A percentile compares a stretch with the other conserved stretches of the same genome.
Conservation (phyloP, 2,113 vertebrate genomes). For the Zosterops hypoxanthus region DNA sequence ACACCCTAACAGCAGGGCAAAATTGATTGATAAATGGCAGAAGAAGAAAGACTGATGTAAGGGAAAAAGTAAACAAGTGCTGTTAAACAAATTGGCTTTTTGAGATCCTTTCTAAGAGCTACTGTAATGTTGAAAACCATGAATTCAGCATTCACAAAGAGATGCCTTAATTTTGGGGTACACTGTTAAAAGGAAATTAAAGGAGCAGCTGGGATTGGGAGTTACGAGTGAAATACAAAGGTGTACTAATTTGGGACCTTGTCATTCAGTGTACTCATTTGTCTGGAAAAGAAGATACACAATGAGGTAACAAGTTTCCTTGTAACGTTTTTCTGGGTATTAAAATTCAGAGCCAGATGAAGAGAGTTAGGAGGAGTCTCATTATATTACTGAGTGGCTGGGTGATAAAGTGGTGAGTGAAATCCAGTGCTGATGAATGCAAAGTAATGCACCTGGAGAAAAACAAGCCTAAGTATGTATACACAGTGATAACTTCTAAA, state of each 20-base stretch:
- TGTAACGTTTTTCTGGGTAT: neutral
- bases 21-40: neutral
- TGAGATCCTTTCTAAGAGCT: neutral
- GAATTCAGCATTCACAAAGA: neutral
- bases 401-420: conserved; percentile 13
- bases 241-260: neutral
- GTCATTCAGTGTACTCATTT: neutral
- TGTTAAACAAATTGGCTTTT: neutral
- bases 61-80: neutral
- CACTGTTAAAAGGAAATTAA: neutral
- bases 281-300: neutral
- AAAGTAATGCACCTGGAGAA: conserved; percentile 24
- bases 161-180: neutral
- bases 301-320: neutral
- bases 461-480: neutral
- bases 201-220: neutral
- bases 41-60: neutral
- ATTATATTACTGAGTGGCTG: neutral
- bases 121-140: neutral
- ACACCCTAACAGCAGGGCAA: neutral
- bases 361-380: neutral
- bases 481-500: conserved; percentile 25
- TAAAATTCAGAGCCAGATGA: conserved; percentile 33
- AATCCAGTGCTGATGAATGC: conserved; percentile 9
- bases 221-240: neutral